A percentile compares a stretch with the other conserved stretches of the same genome.
These are phyloP conservation scores for Copidosoma floridanum DNA, from an alignment of 1,140 invertebrate species.

Conservation along the genomic window DNA sequence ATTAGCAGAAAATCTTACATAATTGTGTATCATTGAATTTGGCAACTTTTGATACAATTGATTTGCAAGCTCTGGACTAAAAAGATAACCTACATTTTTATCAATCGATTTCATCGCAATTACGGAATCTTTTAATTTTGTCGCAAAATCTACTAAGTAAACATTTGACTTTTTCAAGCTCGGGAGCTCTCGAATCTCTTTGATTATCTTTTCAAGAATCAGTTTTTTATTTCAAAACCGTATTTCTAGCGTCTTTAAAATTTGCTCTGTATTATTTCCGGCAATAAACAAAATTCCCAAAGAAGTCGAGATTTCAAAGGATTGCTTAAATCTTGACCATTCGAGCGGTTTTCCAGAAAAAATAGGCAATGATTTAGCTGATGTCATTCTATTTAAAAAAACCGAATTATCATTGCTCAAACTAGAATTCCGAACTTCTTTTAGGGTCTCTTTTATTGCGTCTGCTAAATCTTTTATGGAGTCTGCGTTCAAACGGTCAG, in stretches of 20 bases:
- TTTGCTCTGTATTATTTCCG: background rate
- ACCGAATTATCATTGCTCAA: background rate
- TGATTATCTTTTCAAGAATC: background rate
- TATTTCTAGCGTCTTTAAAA: background rate
- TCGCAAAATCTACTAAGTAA: background rate
- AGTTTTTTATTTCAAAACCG: background rate
- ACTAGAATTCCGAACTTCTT: background rate
- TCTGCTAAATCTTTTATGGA: background rate
- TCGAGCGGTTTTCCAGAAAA: too few relatives aligned
- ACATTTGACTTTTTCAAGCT: background rate
- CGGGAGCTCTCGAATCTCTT: background rate
- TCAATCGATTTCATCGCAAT: background rate
- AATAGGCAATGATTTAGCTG: too few relatives aligned
- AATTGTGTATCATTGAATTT: background rate
- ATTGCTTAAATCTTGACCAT: too few relatives aligned
- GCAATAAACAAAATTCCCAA: background rate
- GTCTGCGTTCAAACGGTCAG: background rate
- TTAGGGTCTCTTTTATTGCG: background rate
- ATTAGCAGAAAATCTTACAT: background rate
- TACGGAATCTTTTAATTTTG: background rate
- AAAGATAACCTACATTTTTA: too few relatives aligned
- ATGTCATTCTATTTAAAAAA: conserved; percentile 5
- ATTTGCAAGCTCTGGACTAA: background rate
- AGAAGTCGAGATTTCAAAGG: background rate
- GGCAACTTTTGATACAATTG: background rate